phyloP scores from a whole-genome alignment of 2,888 invertebrate species.

The Eupithecia subumbrata region DNA sequence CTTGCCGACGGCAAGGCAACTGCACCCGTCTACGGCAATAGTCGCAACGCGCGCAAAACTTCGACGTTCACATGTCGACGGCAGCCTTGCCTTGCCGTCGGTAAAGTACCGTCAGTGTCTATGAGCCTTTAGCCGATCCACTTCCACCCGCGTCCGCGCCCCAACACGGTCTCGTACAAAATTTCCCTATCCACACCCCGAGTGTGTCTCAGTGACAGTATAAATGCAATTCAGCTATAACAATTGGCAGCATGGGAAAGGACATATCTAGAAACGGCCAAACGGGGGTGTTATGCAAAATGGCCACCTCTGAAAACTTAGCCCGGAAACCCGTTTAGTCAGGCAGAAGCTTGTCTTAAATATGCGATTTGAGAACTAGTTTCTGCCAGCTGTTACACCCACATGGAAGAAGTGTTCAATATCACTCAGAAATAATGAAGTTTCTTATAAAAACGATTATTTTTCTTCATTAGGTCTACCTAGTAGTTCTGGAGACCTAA shows the following conservation, averaged over 20 bases:
- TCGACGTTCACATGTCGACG: too few relatives aligned
- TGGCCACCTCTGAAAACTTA: constrained; percentile 36
- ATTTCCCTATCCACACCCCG: background rate
- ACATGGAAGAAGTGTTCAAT: background rate
- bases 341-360: background rate
- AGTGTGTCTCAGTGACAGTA: background rate
- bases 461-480: background rate
- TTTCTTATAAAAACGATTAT: background rate
- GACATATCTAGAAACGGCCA: constrained; percentile 44
- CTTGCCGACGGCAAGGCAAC: too few relatives aligned
- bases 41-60: too few relatives aligned
- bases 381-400: background rate
- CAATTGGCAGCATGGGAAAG: constrained; percentile 19
- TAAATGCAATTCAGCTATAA: constrained; percentile 15
- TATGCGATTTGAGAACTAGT: background rate
- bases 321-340: background rate
- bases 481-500: background rate
- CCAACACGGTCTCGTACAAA: too few relatives aligned
- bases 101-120: too few relatives aligned
- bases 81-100: too few relatives aligned
- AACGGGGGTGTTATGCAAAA: constrained; percentile 50
- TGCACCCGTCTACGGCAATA: too few relatives aligned
- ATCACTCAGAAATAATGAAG: background rate
- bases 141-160: too few relatives aligned
- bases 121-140: too few relatives aligned